Evolutionary conservation across 2,113 vertebrate genomes (phyloP), one percentile per base, ranked within the genome.

Genomic region (Engystomops pustulosus): DNA sequence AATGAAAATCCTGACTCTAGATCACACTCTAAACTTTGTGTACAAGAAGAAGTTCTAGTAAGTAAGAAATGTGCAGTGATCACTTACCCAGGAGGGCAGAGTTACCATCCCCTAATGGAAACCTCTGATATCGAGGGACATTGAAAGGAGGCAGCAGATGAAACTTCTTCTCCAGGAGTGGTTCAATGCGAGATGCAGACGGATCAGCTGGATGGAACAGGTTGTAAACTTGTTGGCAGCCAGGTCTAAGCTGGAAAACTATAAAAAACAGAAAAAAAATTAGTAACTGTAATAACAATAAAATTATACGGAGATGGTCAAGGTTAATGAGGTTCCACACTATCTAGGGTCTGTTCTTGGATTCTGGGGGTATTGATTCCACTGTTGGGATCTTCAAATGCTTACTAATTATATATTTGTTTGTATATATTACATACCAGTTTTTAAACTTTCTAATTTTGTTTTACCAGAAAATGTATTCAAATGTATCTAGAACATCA

Each of bases 221-320:
- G 93, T 99, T 99, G 87, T 98, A 98, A 49, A 99, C 95, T 91
- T 99, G 98, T 92, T 98, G 97, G 87, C 98, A 99, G 84, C 97
- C 96, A 0, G 98, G 97, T 80, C 95, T 95, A 79, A 99, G 93
- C 81, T 95, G 96, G 87, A 90, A 94, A 65, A 94, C 93, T 95
- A 20, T 25, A 41, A 9, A 47, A 60, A 41, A 7, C 34, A 77
- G 1, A 20, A 49, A 27, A n/a, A 71, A 41, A 5, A 41, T 41
- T 41, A n/a, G n/a, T n/a, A n/a, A n/a, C n/a, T n/a, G n/a, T n/a
- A n/a, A n/a, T n/a, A n/a, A n/a, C n/a, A n/a, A n/a, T n/a, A n/a
- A n/a, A n/a, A n/a, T 41, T 41, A 41, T 41, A 41, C 38, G 4
- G 38, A 41, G 4, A 41, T 41, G 38, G 38, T 5, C 38, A n/a